These are phyloP conservation scores for Orchestia grillus DNA, from an alignment of 1,140 invertebrate species.

Conservation along the genomic window DNA sequence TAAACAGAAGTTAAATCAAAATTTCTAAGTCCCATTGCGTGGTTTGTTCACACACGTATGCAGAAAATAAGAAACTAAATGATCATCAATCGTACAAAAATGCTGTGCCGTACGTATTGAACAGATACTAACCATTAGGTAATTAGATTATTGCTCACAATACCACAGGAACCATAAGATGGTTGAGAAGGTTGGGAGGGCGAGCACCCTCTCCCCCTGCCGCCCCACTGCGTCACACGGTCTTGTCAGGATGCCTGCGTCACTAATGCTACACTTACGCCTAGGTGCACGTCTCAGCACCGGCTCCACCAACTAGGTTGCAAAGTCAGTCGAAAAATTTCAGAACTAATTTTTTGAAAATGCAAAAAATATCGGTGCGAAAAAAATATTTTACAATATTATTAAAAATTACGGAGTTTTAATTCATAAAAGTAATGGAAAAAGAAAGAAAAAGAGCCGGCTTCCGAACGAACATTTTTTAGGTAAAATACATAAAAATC, in stretches of 20 bases:
- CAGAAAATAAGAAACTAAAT: not conserved
- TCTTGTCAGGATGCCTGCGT: not conserved
- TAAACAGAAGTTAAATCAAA: not conserved
- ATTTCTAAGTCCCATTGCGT: not conserved
- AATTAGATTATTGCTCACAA: not conserved
- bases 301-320: not conserved
- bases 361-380: not conserved
- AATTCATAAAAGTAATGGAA: not conserved
- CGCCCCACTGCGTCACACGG: not conserved
- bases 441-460: not conserved
- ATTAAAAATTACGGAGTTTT: not conserved
- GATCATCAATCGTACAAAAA: not conserved
- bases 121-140: not conserved
- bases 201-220: not conserved
- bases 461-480: not conserved
- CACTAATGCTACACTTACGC: conserved; percentile 12
- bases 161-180: conserved; percentile 7
- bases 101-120: not conserved
- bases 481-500: not conserved
- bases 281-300: conserved; percentile 10
- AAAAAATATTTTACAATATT: not conserved
- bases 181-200: not conserved
- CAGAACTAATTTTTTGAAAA: not conserved
- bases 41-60: not conserved
- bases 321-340: not conserved